A percentile compares a stretch with the other conserved stretches of the same genome.
Conservation (phyloP, 2,797 vertebrate genomes). For the Molossus molossus region DNA sequence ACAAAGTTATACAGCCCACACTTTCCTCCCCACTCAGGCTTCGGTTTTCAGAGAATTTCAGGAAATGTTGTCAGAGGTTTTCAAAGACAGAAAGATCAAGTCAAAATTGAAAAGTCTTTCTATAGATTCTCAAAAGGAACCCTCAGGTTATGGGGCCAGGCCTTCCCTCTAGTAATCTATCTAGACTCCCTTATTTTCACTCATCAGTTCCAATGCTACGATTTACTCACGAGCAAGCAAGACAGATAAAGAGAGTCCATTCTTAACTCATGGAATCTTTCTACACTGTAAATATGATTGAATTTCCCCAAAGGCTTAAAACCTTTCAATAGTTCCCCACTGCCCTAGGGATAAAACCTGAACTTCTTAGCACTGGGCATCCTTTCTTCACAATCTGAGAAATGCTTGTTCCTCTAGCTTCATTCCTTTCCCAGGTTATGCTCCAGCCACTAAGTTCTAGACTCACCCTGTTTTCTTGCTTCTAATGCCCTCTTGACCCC, state of each 20-base stretch:
- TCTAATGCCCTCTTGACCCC: background rate
- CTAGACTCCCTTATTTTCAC: background rate
- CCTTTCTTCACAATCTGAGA: background rate
- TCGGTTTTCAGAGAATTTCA: conserved; percentile 62
- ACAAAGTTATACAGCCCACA: background rate
- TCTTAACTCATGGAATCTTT: conserved; percentile 1
- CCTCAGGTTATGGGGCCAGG: background rate
- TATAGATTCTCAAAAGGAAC: background rate
- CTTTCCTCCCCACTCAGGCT: conserved; percentile 14
- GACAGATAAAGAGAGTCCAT: background rate
- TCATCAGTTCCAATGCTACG: background rate
- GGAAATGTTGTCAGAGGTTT: conserved; percentile 33
- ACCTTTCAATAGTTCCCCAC: background rate
- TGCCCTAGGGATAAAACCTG: conserved; percentile 25
- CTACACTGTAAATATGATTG: conserved; percentile 23
- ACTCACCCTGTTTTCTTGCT: background rate
- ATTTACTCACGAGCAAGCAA: background rate
- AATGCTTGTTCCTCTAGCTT: background rate
- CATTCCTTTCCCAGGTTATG: background rate
- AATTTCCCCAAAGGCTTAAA: background rate
- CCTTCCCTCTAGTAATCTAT: background rate
- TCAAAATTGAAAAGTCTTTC: background rate
- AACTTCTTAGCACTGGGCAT: background rate
- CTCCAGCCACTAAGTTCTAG: background rate
- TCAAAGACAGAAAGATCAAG: conserved; percentile 51